Base-by-base conservation (phyloP, 2,797 vertebrate genomes). In the Gallinago solitaria region DNA sequence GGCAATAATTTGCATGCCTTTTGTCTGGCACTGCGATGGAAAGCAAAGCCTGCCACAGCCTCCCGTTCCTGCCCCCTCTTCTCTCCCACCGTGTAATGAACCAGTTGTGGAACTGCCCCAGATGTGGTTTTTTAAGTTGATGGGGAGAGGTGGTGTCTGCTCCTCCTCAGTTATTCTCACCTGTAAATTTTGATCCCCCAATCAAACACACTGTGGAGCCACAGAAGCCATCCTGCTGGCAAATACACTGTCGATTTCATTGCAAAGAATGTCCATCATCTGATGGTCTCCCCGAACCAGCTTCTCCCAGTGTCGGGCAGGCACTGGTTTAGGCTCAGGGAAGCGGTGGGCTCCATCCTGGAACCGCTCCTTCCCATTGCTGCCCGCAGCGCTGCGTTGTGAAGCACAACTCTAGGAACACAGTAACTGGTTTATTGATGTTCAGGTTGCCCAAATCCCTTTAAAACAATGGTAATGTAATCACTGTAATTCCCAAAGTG, bases 321-420 rank as follows among this genome's bases (percentile, higher is more conserved):
- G 47, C 25, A 9, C 23, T 17, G 19, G 35, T 25, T 53, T 5
- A 39, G 88, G 63, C 16, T 3, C 17, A 7, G 69, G 60, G 19
- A 18, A 9, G 56, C 1, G 1, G 8, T 12, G 86, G 33, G 50
- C 60, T 43, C 59, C 12, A 4, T 1, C 0, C 53, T 63, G 87
- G 54, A 35, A 9, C 43, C 0, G 0, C 21, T 41, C 53, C 18
- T 33, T 83, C 45, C 45, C 27, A 4, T 30, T 15, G 76, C 76
- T 74, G 81, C 67, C 71, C 24, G 47, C 61, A 63, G 65, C 10
- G 0, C 1, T 27, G n/a, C 11, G 1, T 18, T 53, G 8, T 8
- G 45, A 39, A 68, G 32, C 61, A n/a, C 57, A 50, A 41, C 91
- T 87, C 81, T 25, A 71, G 74, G 50, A 85, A 30, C 11, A 4